A percentile compares a stretch with the other conserved stretches of the same genome.
Evolutionary conservation across 2,888 invertebrate genomes (phyloP).

Genomic region (Drosophila mayaguana): DNA sequence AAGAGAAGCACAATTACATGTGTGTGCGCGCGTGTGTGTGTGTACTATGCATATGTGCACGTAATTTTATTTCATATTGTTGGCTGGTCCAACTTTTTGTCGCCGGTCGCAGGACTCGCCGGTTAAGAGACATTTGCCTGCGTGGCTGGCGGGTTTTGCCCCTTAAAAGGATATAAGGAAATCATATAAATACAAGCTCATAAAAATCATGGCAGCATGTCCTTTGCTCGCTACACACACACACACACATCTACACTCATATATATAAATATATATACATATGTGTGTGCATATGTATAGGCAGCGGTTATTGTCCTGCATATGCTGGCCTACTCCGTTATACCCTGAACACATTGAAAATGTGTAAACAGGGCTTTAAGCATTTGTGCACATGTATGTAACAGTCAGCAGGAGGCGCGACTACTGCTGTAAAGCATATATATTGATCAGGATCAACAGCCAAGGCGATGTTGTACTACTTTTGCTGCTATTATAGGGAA

Average conservation of each 20-base stretch:
- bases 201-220: slow-evolving; percentile 77
- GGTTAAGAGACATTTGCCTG: slow-evolving; percentile 48
- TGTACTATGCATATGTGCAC: slow-evolving; percentile 51
- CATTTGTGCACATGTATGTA: slow-evolving; percentile 5
- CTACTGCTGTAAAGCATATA: neutral
- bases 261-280: neutral
- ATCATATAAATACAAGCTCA: slow-evolving; percentile 79
- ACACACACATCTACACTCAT: neutral
- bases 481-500: no score
- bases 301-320: slow-evolving; percentile 70
- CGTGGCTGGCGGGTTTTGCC: slow-evolving; percentile 17
- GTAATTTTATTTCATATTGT: slow-evolving; percentile 65
- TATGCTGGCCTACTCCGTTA: slow-evolving; percentile 45
- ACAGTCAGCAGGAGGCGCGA: neutral
- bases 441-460: neutral
- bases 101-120: slow-evolving; percentile 38
- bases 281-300: neutral
- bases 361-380: neutral
- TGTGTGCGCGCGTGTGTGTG: slow-evolving; percentile 12
- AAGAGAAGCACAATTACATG: slow-evolving; percentile 37
- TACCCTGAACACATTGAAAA: slow-evolving; percentile 11
- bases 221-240: slow-evolving; percentile 31
- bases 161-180: slow-evolving; percentile 67
- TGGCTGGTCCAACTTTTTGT: slow-evolving; percentile 54
- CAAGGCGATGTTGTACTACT: neutral